Evolutionary conservation across 2,797 vertebrate species (phyloP).

Genomic region (Leuciscus waleckii): DNA sequence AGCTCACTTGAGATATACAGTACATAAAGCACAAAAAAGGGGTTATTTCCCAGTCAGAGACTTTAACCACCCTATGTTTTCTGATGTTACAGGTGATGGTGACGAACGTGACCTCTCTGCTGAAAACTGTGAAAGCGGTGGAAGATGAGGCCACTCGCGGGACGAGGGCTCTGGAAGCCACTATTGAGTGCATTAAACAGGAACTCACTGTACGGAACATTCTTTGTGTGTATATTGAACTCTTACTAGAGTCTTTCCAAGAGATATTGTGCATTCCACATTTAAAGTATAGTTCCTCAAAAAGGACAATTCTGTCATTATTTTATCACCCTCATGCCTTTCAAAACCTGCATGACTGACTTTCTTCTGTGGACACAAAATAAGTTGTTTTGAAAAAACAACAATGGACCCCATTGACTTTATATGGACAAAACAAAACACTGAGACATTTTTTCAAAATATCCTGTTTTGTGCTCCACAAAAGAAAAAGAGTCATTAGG

Average conservation of each 20-base stretch:
- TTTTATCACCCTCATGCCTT: neutral
- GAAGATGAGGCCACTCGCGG: constrained; percentile 98
- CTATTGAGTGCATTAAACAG: constrained; percentile 98
- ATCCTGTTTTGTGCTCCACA: neutral
- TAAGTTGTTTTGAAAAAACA: neutral
- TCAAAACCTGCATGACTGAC: neutral
- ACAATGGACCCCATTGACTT: neutral
- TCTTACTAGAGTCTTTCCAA: neutral
- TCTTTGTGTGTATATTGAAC: neutral
- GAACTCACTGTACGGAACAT: constrained; percentile 88
- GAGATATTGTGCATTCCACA: neutral
- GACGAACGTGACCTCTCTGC: constrained; percentile 96
- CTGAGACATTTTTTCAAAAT: neutral
- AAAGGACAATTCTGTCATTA: neutral
- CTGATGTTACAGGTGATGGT: constrained; percentile 91
- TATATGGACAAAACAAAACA: neutral
- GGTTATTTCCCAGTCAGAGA: neutral
- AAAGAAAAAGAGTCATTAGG: neutral
- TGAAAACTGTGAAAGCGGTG: constrained; percentile 98
- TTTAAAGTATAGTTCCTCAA: neutral
- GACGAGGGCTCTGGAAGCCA: constrained; percentile 95
- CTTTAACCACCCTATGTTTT: neutral
- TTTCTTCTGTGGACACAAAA: neutral
- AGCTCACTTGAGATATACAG: neutral
- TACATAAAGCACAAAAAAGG: neutral